Evolutionary conservation across 2,113 vertebrate species (phyloP), one percentile per base, ranked within the genome.

Genomic region (Indicator maculatus): DNA sequence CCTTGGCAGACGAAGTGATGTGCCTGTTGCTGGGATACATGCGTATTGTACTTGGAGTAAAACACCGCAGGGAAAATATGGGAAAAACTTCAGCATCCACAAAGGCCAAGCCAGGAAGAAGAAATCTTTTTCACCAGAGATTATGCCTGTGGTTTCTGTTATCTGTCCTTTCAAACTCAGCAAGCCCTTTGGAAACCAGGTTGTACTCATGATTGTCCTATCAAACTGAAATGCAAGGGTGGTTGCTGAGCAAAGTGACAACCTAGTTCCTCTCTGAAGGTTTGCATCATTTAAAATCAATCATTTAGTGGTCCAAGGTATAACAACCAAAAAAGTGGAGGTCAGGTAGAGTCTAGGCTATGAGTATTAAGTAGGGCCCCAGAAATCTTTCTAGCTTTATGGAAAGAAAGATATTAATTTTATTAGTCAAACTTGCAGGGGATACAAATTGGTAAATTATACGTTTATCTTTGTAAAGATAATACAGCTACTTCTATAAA

Each of bases 71-170:
- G 79, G 45, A 88, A 74, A 88, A 67, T 17, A 88, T 1, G 47
- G 88, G 69, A 59, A 91, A 91, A 95, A n/a, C 65, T 91, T 93
- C 79, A 81, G 66, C 58, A 64, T 72, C 80, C 77, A 93, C 83
- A 94, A 90, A 95, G 71, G 45, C 24, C 74, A 39, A 56, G 55
- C 64, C 77, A 94, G 86, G 36, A 93, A 95, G 90, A 94, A 82
- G 76, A 96, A 93, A 82, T 74, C 73, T 12, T 80, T 95, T 94
- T n/a, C 79, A 83, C 79, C 44, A 17, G 89, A 96, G 86, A 70
- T 75, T 78, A 78, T 3, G 23, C 66, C 36, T 61, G 50, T 69
- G 73, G 88, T 88, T 94, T 91, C 75, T 91, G 72, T 88, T 84
- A 72, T 75, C 63, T 50, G 3, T 58, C 30, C 80, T 90, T 95